phyloP scores from a whole-genome alignment of 2,888 invertebrate species.

The Lasioglossum vierecki region DNA sequence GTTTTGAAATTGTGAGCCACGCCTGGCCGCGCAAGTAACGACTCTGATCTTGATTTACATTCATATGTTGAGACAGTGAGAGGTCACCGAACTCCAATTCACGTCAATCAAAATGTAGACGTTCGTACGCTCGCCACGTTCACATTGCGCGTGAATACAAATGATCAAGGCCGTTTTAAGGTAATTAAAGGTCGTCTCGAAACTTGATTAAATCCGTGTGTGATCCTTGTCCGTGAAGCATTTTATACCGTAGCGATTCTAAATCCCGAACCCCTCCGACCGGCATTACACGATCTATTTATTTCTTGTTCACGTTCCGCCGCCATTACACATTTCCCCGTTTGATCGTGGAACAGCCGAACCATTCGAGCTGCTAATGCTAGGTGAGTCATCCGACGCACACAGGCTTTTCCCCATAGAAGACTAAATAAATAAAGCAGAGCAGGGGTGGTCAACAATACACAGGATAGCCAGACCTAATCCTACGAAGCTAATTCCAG shows the following conservation, averaged over 20 bases:
- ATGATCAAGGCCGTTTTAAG: background rate
- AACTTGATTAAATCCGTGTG: background rate
- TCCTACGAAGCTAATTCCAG: conserved; percentile 5
- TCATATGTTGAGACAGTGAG: background rate
- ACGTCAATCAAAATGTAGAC: background rate
- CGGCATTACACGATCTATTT: background rate
- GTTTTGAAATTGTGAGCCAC: background rate
- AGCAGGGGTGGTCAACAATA: background rate
- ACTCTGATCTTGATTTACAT: background rate
- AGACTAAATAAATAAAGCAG: background rate
- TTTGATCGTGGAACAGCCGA: background rate
- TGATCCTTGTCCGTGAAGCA: background rate
- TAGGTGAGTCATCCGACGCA: conserved; percentile 1
- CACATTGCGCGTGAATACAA: background rate
- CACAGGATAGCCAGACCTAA: conserved; percentile 5
- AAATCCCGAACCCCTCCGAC: background rate
- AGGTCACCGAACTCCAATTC: background rate
- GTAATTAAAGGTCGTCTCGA: background rate
- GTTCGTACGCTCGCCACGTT: background rate
- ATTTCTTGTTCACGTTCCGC: background rate
- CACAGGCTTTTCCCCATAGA: background rate
- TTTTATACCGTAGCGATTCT: background rate
- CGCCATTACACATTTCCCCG: background rate
- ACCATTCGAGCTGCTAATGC: background rate
- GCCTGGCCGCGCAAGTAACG: background rate